A percentile compares a stretch with the other conserved stretches of the same genome.
phyloP scores from a whole-genome alignment of 2,113 vertebrate species.

The Serinus canaria region DNA sequence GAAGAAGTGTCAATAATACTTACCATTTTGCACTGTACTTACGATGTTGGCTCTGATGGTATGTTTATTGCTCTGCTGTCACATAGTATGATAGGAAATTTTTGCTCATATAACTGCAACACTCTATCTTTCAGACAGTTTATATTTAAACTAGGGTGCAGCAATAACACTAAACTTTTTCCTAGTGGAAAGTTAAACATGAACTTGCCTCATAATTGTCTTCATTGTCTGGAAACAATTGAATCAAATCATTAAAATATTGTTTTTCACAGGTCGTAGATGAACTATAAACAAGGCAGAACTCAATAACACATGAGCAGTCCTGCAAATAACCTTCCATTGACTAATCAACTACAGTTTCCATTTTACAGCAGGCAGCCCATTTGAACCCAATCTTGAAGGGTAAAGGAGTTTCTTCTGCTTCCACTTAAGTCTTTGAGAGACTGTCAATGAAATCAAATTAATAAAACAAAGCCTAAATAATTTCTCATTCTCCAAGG shows the following conservation, averaged over 20 bases:
- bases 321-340: not conserved
- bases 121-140: not conserved
- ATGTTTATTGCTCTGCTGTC: not conserved
- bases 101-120: not conserved
- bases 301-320: not conserved
- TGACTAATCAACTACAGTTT: not conserved
- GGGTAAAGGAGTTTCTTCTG: not conserved
- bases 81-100: not conserved
- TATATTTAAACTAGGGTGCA: slow-evolving; percentile 17
- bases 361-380: not conserved
- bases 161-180: not conserved
- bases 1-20: not conserved
- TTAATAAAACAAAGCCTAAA: not conserved
- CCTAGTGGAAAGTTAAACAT: slow-evolving; percentile 19
- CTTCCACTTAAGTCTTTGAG: not conserved
- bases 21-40: not conserved
- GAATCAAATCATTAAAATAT: not conserved
- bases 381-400: not conserved
- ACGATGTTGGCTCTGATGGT: not conserved
- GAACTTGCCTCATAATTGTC: not conserved
- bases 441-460: not conserved
- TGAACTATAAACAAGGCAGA: not conserved
- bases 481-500: not conserved
- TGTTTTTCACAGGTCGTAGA: not conserved
- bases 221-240: slow-evolving; percentile 6